Evolutionary conservation across 2,888 invertebrate genomes (phyloP).

Genomic region (Scelioninae gen. 1): DNA sequence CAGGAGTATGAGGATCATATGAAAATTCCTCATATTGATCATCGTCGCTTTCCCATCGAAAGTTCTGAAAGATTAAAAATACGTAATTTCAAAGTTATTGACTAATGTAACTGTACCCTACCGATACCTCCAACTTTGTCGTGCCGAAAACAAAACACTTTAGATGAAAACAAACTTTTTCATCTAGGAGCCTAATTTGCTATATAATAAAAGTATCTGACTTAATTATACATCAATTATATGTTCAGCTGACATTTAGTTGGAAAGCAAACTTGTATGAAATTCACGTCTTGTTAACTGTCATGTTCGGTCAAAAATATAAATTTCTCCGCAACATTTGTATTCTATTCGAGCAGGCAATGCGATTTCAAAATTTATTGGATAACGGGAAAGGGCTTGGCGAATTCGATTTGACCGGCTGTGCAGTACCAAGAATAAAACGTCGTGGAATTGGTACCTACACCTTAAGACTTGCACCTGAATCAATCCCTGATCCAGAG

Average conservation of each 20-base stretch:
- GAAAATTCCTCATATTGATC: conserved; percentile 80
- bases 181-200: too few relatives aligned
- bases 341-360: not conserved
- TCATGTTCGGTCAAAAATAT: not conserved
- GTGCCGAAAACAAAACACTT: too few relatives aligned
- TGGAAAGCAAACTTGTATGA: too few relatives aligned
- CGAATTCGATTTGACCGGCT: not conserved
- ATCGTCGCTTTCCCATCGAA: conserved; percentile 80
- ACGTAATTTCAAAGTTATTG: conserved; percentile 17
- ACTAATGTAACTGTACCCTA: conserved; percentile 13
- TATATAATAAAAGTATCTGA: too few relatives aligned
- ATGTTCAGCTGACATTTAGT: too few relatives aligned
- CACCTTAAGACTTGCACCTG: conserved; percentile 2
- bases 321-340: conserved; percentile 5
- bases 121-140: not conserved
- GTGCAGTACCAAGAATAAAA: not conserved
- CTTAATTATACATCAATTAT: too few relatives aligned
- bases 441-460: conserved; percentile 4
- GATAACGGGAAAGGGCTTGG: not conserved
- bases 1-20: conserved; percentile 79
- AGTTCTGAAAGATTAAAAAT: conserved; percentile 74
- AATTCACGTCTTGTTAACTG: too few relatives aligned
- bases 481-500: conserved; percentile 21
- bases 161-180: too few relatives aligned
- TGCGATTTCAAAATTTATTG: conserved; percentile 1